phyloP scores from a whole-genome alignment of 1,140 invertebrate species.

The Pantala flavescens region DNA sequence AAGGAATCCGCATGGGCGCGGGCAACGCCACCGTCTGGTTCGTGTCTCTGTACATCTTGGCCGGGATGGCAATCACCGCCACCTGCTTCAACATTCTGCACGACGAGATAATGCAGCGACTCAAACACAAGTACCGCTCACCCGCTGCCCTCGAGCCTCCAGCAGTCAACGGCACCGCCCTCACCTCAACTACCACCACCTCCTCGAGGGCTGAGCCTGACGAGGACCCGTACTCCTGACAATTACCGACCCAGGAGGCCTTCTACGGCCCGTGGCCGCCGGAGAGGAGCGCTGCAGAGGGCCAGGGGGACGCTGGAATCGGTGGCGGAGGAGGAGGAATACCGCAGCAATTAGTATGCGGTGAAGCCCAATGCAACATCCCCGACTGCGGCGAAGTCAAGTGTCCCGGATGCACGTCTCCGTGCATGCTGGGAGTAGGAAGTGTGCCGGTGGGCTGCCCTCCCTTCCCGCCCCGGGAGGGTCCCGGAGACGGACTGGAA shows the following conservation, averaged over 20 bases:
- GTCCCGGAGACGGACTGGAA: not conserved
- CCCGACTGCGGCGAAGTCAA: not conserved
- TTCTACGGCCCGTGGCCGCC: not conserved
- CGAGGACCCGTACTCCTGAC: conserved; percentile 14
- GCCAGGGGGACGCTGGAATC: not conserved
- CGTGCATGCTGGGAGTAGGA: not conserved
- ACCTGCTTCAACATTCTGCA: conserved; percentile 98
- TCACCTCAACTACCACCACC: not conserved
- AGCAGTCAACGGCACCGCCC: not conserved
- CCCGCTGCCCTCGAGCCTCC: conserved; percentile 29
- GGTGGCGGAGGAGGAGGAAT: not conserved
- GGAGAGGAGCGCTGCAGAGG: not conserved
- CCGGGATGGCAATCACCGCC: conserved; percentile 90
- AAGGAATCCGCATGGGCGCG: conserved; percentile 15
- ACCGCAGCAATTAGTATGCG: not conserved
- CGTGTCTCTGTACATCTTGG: conserved; percentile 89
- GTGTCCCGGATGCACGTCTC: not conserved
- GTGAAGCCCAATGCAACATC: not conserved
- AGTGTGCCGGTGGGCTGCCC: not conserved
- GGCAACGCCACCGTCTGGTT: conserved; percentile 66
- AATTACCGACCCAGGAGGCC: conserved; percentile 10
- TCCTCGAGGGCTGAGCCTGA: not conserved
- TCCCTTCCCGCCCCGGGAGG: not conserved
- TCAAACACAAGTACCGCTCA: conserved; percentile 44
- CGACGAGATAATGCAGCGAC: conserved; percentile 74